These are phyloP conservation scores for Zygogramma bicolorata DNA, from an alignment of 2,888 invertebrate species.

Conservation along the genomic window DNA sequence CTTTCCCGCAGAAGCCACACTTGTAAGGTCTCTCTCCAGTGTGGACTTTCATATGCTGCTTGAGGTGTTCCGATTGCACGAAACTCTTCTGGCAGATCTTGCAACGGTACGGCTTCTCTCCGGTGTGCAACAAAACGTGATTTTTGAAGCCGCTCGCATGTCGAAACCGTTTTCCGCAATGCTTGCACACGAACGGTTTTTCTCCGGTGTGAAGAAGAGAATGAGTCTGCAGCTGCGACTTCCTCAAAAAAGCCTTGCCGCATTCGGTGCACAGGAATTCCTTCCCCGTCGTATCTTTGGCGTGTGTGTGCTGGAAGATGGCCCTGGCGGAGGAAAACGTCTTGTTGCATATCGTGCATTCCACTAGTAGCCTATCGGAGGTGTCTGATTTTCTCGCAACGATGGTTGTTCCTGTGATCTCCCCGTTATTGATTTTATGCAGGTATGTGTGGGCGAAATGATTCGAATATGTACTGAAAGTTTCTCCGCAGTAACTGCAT, in stretches of 20 bases:
- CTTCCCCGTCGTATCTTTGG: constrained; percentile 35
- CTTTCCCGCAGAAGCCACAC: constrained; percentile 37
- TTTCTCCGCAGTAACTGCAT: constrained; percentile 38
- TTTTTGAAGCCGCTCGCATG: constrained; percentile 31
- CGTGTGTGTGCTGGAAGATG: constrained; percentile 21
- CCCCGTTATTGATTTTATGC: constrained; percentile 39
- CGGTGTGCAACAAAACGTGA: constrained; percentile 40
- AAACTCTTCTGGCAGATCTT: constrained; percentile 35
- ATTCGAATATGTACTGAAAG: constrained; percentile 39
- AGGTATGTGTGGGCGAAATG: constrained; percentile 36
- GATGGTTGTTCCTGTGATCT: constrained; percentile 23
- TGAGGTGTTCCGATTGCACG: constrained; percentile 36
- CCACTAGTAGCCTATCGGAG: constrained; percentile 24
- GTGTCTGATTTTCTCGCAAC: neutral
- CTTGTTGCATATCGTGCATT: constrained; percentile 35
- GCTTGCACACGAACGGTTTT: constrained; percentile 35
- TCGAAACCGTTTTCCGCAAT: constrained; percentile 38
- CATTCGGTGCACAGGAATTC: constrained; percentile 41
- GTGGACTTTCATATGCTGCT: constrained; percentile 38
- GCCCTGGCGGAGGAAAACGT: constrained; percentile 36
- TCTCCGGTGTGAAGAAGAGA: constrained; percentile 39
- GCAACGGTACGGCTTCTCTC: constrained; percentile 37
- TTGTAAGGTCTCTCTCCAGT: constrained; percentile 40
- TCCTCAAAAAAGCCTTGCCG: constrained; percentile 38
- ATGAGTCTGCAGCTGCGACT: constrained; percentile 39